Percentiles rank a stretch among this genome's conserved stretches.
phyloP scores from a whole-genome alignment of 2,888 invertebrate genomes.

The Kuschelorhynchus macadamiae region DNA sequence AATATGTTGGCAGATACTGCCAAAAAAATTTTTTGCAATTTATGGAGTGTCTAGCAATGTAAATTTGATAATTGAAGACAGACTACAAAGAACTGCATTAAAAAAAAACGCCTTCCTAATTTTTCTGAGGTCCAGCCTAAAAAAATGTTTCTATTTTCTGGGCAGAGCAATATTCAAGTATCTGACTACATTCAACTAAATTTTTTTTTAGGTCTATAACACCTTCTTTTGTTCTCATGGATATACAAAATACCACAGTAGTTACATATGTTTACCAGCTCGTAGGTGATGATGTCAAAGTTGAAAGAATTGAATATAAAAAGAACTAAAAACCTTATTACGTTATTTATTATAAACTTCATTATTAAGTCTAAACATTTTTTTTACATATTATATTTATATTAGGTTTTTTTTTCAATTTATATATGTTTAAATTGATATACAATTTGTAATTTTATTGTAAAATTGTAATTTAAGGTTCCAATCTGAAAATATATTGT shows the following conservation, averaged over 20 bases:
- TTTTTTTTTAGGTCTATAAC: conserved; percentile 80
- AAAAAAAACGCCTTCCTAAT: no score
- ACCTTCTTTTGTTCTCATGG: conserved; percentile 98
- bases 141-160: no score
- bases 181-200: no score
- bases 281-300: conserved; percentile 98
- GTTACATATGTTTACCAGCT: conserved; percentile 99
- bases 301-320: conserved; percentile 97
- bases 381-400: neutral
- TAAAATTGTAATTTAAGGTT: neutral
- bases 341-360: neutral
- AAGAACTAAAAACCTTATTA: conserved; percentile 75
- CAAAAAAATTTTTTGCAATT: no score
- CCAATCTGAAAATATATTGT: neutral
- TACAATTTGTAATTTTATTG: neutral
- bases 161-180: no score
- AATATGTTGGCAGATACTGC: no score
- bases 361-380: neutral
- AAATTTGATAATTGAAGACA: no score
- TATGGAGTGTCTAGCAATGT: no score
- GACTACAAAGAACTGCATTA: no score
- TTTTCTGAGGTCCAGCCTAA: no score
- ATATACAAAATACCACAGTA: conserved; percentile 97
- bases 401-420: neutral
- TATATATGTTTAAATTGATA: neutral